Conservation (phyloP, 1,140 invertebrate genomes). For the Yoshiicerus persimilis region DNA sequence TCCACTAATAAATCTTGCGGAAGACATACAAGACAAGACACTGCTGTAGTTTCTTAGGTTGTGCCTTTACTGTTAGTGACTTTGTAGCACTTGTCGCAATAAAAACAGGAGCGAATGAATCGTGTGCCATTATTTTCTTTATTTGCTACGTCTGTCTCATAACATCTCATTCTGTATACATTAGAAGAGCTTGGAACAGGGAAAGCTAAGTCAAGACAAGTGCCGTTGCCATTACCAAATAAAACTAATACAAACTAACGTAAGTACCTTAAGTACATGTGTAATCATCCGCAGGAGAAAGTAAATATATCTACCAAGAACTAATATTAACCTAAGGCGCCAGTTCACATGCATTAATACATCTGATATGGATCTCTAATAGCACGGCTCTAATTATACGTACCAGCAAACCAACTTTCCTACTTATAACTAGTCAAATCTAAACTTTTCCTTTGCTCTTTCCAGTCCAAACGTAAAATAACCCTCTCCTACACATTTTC, state of each 20-base stretch:
- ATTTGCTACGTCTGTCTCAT: background rate
- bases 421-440: background rate
- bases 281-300: background rate
- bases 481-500: background rate
- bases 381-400: background rate
- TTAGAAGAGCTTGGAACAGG: background rate
- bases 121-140: conserved; percentile 1
- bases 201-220: background rate
- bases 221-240: background rate
- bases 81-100: conserved; percentile 8
- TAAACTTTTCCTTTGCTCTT: background rate
- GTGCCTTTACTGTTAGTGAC: background rate
- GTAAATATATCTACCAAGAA: background rate
- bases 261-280: background rate
- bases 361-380: background rate
- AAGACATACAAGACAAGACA: background rate
- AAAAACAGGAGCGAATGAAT: background rate
- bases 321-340: background rate
- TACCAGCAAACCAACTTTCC: background rate
- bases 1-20: background rate
- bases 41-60: background rate
- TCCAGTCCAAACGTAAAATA: background rate
- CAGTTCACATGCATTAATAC: background rate
- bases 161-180: background rate
- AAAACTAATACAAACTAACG: background rate